Conservation (phyloP, 2,888 invertebrate species). For the Sclerodermus sp. region DNA sequence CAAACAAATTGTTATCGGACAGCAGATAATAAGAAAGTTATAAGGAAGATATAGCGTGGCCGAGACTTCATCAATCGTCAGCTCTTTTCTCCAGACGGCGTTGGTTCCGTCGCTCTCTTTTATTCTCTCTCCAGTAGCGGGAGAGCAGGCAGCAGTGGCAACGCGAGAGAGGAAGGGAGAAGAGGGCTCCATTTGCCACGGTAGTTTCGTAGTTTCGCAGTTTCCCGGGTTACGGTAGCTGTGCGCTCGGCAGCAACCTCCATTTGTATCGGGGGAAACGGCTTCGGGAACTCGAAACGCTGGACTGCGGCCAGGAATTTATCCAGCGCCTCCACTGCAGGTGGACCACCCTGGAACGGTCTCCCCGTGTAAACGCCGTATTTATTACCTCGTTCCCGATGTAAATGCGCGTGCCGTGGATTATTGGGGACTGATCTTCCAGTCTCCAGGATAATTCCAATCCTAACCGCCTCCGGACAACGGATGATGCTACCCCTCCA, state of each 20-base stretch:
- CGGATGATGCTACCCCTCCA: background rate
- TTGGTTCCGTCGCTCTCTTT: slow-evolving; percentile 5
- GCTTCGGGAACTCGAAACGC: slow-evolving; percentile 36
- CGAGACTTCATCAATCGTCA: background rate
- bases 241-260: slow-evolving; percentile 22
- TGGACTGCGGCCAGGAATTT: slow-evolving; percentile 50
- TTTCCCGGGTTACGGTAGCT: slow-evolving; percentile 26
- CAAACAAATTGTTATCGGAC: background rate
- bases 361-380: slow-evolving; percentile 39
- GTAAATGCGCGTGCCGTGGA: slow-evolving; percentile 46
- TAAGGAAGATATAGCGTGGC: background rate
- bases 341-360: slow-evolving; percentile 19
- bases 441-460: slow-evolving; percentile 34
- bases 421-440: slow-evolving; percentile 46
- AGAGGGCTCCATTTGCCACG: slow-evolving; percentile 8
- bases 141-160: slow-evolving; percentile 5
- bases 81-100: background rate
- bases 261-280: slow-evolving; percentile 43
- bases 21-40: background rate
- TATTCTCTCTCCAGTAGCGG: background rate
- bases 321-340: slow-evolving; percentile 37
- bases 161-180: background rate
- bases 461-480: slow-evolving; percentile 9
- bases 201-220: slow-evolving; percentile 38
- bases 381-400: slow-evolving; percentile 46